Base-by-base conservation (phyloP, 2,797 vertebrate species). In the Pipistrellus pygmaeus region DNA sequence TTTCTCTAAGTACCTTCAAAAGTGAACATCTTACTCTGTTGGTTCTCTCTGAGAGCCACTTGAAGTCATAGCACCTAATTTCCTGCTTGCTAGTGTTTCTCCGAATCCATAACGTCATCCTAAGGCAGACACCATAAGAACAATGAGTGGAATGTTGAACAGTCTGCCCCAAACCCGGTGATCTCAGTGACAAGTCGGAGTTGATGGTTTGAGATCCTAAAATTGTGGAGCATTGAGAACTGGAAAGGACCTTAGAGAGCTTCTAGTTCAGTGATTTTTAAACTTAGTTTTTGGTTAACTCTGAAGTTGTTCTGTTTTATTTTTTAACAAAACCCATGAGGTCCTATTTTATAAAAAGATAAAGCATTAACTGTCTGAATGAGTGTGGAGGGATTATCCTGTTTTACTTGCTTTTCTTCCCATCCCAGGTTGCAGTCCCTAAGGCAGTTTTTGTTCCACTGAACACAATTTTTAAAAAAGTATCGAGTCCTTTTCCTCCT, bases 11-110 rank as follows among this genome's bases (percentile, higher is more conserved):
- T 85, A 38, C 55, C 76, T 91, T 91, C 78, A 91, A 68, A 64
- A 57, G 4, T 21, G 53, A 55, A 21, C 89, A 10, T 95, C 85
- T 80, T 81, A 20, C 21, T 57, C 44, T 18, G 27, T 78, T 60
- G 25, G 55, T 87, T 92, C 44, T 91, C 71, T 72, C 44, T 90
- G 17, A 38, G 3, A 15, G 57, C 23, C 17, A 3, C 38, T 38
- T 82, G 48, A 85, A 88, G 41, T 41, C 14, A 0, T 57, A 8
- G 78, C 71, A 41, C 17, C 3, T 18, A 17, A 41, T 85, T 92
- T 87, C 78, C 44, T 78, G 12, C 73, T 87, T 48, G 44, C 38
- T 80, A n/a, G 8, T 93, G 30, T 91, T 96, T 92, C 82, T 88
- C 64, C 0, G 41, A 83, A 95, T 72, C 32, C 21, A 6, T 41